Conservation (phyloP, 2,797 vertebrate species). For the Adrianichthys oophorus region DNA sequence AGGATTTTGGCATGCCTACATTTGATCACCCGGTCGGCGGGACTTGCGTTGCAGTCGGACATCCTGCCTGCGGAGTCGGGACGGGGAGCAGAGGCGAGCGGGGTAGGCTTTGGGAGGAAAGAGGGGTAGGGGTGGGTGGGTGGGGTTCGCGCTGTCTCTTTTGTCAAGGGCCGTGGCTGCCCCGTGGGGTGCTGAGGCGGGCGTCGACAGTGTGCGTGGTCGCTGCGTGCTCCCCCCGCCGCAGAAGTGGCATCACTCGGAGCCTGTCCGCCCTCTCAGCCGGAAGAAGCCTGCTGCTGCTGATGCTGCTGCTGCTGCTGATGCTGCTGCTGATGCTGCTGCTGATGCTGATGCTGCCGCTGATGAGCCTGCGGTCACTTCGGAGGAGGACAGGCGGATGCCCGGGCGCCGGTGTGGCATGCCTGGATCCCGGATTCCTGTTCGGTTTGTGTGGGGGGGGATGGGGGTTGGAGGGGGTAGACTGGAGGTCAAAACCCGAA, state of each 20-base stretch:
- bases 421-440: slow-evolving; percentile 52
- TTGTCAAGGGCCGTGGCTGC: slow-evolving; percentile 56
- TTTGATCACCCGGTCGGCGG: slow-evolving; percentile 78
- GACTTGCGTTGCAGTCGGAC: slow-evolving; percentile 79
- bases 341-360: slow-evolving; percentile 47
- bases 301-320: slow-evolving; percentile 68
- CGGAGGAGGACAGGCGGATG: slow-evolving; percentile 48
- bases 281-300: slow-evolving; percentile 71
- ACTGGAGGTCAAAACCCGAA: slow-evolving; percentile 41
- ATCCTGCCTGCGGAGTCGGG: slow-evolving; percentile 67
- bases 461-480: slow-evolving; percentile 3
- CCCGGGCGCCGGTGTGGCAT: slow-evolving; percentile 51
- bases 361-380: slow-evolving; percentile 52
- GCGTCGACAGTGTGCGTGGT: slow-evolving; percentile 51
- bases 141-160: slow-evolving; percentile 31
- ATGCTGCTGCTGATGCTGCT: slow-evolving; percentile 46
- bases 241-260: slow-evolving; percentile 75
- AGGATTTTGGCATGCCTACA: slow-evolving; percentile 69
- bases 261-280: slow-evolving; percentile 62
- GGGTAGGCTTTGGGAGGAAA: slow-evolving; percentile 22
- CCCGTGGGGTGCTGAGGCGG: slow-evolving; percentile 49
- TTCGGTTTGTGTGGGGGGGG: neutral
- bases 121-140: slow-evolving; percentile 7
- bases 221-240: slow-evolving; percentile 59
- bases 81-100: slow-evolving; percentile 32